Percentiles rank a stretch among this genome's conserved stretches.
Conservation (phyloP, 1,140 invertebrate species). For the Eurosta solidaginis region DNA sequence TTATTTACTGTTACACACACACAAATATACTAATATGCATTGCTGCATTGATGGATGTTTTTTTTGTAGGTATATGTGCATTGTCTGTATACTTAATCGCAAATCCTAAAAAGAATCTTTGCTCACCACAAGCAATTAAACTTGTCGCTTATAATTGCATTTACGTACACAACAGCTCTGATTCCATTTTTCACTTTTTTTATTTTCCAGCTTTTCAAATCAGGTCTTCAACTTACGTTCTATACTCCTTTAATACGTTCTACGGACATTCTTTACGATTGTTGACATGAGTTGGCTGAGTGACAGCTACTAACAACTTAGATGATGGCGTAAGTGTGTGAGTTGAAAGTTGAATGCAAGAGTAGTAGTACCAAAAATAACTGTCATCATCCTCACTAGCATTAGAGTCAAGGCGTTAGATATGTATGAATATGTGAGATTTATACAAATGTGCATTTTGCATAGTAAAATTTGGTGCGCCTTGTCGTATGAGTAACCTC, state of each 20-base stretch:
- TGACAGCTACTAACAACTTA: conserved; percentile 13
- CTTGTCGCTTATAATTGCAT: conserved; percentile 57
- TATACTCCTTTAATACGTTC: too few species aligned
- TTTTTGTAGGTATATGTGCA: not conserved
- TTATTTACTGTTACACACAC: too few species aligned
- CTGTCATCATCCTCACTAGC: conserved; percentile 4
- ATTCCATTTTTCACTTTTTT: too few species aligned
- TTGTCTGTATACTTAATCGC: not conserved
- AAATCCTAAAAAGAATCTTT: conserved; percentile 22
- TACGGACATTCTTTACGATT: not conserved
- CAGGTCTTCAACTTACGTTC: too few species aligned
- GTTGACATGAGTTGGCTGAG: not conserved
- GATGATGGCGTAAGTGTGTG: not conserved
- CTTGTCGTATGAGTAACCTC: not conserved
- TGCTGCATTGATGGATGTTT: too few species aligned
- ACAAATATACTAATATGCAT: too few species aligned
- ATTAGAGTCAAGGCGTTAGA: not conserved
- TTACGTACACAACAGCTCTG: conserved; percentile 36
- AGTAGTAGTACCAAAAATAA: conserved; percentile 29
- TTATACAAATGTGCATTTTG: not conserved
- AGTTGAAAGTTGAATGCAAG: not conserved
- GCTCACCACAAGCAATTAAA: conserved; percentile 52
- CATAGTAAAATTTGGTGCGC: not conserved
- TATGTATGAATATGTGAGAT: not conserved
- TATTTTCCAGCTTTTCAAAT: too few species aligned